These are phyloP conservation scores for Serranus cabrilla DNA, from an alignment of 2,797 vertebrate species.

Conservation along the genomic window DNA sequence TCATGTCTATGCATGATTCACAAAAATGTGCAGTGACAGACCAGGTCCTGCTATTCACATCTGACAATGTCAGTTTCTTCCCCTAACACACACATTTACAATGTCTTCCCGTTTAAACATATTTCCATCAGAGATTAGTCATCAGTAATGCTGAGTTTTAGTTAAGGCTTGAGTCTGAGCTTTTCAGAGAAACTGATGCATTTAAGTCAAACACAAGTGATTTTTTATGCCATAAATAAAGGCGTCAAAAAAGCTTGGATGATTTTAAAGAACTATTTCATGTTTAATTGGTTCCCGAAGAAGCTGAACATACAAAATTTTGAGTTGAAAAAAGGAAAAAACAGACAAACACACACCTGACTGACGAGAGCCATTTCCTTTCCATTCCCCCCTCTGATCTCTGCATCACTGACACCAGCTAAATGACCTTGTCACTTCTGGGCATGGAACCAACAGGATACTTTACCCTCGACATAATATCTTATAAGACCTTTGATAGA, in stretches of 20 bases:
- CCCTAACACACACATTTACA: background rate
- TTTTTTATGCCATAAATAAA: background rate
- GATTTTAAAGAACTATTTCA: background rate
- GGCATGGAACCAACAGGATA: constrained; percentile 6
- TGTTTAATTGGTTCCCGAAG: background rate
- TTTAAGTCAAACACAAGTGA: background rate
- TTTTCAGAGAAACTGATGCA: background rate
- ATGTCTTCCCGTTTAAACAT: background rate
- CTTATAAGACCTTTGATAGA: constrained; percentile 12
- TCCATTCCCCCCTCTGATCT: background rate
- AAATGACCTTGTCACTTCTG: constrained; percentile 11
- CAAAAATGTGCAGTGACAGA: background rate
- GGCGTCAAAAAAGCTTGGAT: background rate
- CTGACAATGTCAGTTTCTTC: background rate
- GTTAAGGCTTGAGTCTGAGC: background rate
- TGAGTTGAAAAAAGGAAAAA: background rate
- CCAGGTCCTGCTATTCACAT: background rate
- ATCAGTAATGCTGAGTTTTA: background rate
- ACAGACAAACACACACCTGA: background rate
- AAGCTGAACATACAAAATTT: background rate
- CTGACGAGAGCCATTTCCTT: background rate
- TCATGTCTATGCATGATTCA: background rate
- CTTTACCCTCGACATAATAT: constrained; percentile 9
- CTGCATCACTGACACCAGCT: background rate
- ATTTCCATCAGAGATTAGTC: background rate